Percentiles rank a stretch among this genome's conserved stretches.
These are phyloP conservation scores for Gnathonemus echidnorhynchus DNA, from an alignment of 2,113 vertebrate genomes.

Conservation along the genomic window DNA sequence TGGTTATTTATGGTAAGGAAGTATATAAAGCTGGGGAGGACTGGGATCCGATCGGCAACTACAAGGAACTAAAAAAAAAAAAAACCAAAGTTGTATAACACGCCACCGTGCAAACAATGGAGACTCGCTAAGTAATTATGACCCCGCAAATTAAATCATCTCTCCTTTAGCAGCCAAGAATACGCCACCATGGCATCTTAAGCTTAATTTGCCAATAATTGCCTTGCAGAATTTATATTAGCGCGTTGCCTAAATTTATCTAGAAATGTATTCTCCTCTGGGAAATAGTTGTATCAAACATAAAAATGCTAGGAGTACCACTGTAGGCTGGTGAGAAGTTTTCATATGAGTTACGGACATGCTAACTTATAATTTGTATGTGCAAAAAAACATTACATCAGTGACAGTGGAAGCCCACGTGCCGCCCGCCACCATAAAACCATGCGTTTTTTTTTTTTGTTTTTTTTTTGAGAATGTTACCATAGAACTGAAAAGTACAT, in stretches of 20 bases:
- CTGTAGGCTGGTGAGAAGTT: neutral
- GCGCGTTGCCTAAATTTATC: slow-evolving; percentile 5
- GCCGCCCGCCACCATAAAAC: neutral
- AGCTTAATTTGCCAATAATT: slow-evolving; percentile 18
- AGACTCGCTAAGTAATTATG: neutral
- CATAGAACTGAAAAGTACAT: neutral
- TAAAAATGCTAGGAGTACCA: neutral
- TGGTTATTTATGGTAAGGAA: slow-evolving; percentile 19
- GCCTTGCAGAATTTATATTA: slow-evolving; percentile 10
- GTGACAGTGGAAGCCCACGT: neutral
- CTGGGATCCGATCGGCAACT: neutral
- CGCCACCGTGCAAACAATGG: neutral
- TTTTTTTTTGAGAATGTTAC: neutral
- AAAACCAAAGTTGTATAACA: neutral
- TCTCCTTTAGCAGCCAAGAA: neutral
- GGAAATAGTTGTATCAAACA: neutral
- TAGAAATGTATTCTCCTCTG: neutral
- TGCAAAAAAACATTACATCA: neutral
- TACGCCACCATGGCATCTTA: neutral
- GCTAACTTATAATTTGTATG: neutral
- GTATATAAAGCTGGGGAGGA: neutral
- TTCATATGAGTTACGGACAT: neutral
- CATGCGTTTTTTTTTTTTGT: neutral
- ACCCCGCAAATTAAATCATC: slow-evolving; percentile 2
- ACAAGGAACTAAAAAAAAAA: neutral